Conservation (phyloP, 2,797 vertebrate species). For the Vespertilio murinus region DNA sequence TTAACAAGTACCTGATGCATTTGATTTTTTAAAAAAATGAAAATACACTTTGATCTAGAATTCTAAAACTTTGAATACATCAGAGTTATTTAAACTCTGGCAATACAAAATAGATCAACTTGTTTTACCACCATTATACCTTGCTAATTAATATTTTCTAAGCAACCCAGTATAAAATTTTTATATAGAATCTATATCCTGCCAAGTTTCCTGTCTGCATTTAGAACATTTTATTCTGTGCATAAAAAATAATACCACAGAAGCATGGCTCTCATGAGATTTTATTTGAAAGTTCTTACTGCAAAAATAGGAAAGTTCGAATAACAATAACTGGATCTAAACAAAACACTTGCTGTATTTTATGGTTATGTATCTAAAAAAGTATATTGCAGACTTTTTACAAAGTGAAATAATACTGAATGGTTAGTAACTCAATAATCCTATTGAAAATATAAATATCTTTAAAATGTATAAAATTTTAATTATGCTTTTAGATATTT, state of each 20-base stretch:
- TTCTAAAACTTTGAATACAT: constrained; percentile 18
- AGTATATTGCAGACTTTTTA: not conserved
- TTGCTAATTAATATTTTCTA: constrained; percentile 37
- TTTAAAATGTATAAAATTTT: constrained; percentile 9
- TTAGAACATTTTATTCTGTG: constrained; percentile 9
- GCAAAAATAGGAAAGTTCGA: not conserved
- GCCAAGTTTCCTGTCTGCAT: not conserved
- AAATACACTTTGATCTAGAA: not conserved
- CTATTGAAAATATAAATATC: not conserved
- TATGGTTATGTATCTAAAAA: not conserved
- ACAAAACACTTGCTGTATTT: constrained; percentile 3
- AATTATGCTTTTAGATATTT: constrained; percentile 20
- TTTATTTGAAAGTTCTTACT: constrained; percentile 24
- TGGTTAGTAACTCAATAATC: not conserved
- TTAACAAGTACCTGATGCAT: not conserved
- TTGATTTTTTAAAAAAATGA: not conserved
- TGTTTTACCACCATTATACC: not conserved
- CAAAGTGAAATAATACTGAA: constrained; percentile 23
- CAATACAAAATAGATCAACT: not conserved
- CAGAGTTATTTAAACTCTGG: constrained; percentile 24
- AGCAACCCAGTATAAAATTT: not conserved
- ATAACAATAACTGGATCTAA: constrained; percentile 18
- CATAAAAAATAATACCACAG: not conserved
- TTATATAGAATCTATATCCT: not conserved
- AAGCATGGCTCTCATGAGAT: not conserved